Base-by-base conservation (phyloP, 2,797 vertebrate genomes). In the Syngnathus rostellatus region DNA sequence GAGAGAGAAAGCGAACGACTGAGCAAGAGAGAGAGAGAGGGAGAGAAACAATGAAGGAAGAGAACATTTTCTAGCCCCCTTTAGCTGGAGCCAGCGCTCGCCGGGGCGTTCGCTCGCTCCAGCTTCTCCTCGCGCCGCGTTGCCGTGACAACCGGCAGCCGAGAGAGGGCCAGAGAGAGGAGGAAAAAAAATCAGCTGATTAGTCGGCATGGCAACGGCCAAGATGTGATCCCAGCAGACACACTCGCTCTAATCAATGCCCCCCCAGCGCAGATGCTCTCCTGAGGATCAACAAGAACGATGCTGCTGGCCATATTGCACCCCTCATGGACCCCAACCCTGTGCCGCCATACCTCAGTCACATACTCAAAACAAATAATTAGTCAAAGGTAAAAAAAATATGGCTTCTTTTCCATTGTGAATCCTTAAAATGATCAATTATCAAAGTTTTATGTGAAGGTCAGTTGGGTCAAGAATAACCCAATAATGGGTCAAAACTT, bases 141-240 rank as follows among this genome's bases (percentile, higher is more conserved):
- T 96, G 94, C 96, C 93, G 91, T 94, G 94, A 97, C 93, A 97
- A 98, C 95, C 90, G 83, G 68, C 69, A 37, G 25, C 6, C 55
- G 16, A 58, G 75, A 75, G 74, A 79, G 79, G 80, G 75, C 77
- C 70, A 75, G 64, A 62, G 39, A 72, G 63, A 62, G 63, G 46
- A 14, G 12, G 23, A 59, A 58, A 66, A 71, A 72, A 90, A 93
- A 95, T 95, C 97, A 98, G 96, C 95, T 98, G 97, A 98, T 98
- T 98, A 97, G 96, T 98, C 96, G 97, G 94, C 96, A 99, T 98
- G 94, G 96, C 94, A 99, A 99, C 96, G 93, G 94, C 93, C 97
- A 95, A 98, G 94, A 97, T 97, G 95, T 98, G 98, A 99, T 98
- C 95, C 97, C 94, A 93, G 92, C 94, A 98, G 96, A 97, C 94